phyloP scores from a whole-genome alignment of 2,797 vertebrate genomes.

The Gouania willdenowi region DNA sequence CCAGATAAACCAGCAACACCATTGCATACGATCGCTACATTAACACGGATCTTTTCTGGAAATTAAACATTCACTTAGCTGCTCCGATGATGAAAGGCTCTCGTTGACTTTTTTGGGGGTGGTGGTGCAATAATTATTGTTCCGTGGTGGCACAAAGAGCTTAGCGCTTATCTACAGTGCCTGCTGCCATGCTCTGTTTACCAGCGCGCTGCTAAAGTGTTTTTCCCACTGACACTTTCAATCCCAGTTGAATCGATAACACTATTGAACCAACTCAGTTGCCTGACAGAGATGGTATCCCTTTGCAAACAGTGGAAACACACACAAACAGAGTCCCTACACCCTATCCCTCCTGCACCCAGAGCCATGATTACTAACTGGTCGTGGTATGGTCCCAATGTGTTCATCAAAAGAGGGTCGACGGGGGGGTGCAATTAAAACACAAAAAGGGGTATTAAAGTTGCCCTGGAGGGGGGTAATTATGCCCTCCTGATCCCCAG shows the following conservation, averaged over 20 bases:
- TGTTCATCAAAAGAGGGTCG: slow-evolving; percentile 66
- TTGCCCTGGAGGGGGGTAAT: slow-evolving; percentile 73
- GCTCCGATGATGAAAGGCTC: slow-evolving; percentile 24
- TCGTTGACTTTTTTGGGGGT: slow-evolving; percentile 26
- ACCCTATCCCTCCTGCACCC: background rate
- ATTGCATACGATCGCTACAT: slow-evolving; percentile 24
- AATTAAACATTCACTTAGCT: slow-evolving; percentile 39
- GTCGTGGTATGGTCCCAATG: slow-evolving; percentile 69
- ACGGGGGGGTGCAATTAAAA: slow-evolving; percentile 75
- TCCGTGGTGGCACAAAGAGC: slow-evolving; percentile 46
- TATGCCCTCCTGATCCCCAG: slow-evolving; percentile 59
- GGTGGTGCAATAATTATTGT: slow-evolving; percentile 45
- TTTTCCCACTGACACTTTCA: slow-evolving; percentile 54
- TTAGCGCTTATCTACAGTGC: slow-evolving; percentile 57
- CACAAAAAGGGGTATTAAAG: slow-evolving; percentile 79
- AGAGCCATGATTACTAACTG: slow-evolving; percentile 57
- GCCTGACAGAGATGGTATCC: slow-evolving; percentile 52
- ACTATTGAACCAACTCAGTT: slow-evolving; percentile 49
- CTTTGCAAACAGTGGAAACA: slow-evolving; percentile 31
- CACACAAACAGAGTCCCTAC: slow-evolving; percentile 32
- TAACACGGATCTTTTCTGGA: slow-evolving; percentile 34
- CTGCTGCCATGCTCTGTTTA: slow-evolving; percentile 61
- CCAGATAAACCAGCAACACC: slow-evolving; percentile 47
- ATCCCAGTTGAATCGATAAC: slow-evolving; percentile 61
- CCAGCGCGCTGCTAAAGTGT: slow-evolving; percentile 49